phyloP scores from a whole-genome alignment of 2,113 vertebrate species.

The Scortum barcoo region DNA sequence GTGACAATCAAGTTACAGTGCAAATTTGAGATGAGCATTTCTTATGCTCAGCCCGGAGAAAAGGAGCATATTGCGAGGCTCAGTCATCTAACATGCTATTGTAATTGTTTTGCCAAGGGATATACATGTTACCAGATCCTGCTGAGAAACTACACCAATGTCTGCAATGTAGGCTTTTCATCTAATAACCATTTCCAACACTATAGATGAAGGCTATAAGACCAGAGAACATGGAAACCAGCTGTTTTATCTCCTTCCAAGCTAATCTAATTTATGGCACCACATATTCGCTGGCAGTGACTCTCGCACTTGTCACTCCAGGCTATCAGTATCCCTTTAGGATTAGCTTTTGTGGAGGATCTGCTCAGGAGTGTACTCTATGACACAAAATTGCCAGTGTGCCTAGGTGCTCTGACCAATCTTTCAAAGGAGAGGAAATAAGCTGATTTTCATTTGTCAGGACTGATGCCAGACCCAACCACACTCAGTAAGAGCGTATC shows the following conservation, averaged over 20 bases:
- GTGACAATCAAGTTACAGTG: background rate
- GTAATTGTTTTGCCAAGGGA: background rate
- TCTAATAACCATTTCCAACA: background rate
- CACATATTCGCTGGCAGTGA: constrained; percentile 4
- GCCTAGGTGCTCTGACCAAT: background rate
- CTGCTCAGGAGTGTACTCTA: background rate
- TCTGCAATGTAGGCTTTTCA: background rate
- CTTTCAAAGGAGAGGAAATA: background rate
- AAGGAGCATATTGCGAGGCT: background rate
- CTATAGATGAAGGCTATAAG: background rate
- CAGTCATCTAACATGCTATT: background rate
- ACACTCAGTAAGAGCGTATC: background rate
- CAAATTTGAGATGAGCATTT: background rate
- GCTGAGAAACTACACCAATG: background rate
- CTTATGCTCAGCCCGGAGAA: background rate
- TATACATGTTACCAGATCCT: background rate
- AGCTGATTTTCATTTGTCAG: background rate
- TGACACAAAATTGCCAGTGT: background rate
- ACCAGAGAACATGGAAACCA: background rate
- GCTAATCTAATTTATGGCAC: constrained; percentile 4
- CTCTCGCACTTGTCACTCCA: background rate
- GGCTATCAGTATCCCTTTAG: background rate
- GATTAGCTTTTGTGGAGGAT: constrained; percentile 1
- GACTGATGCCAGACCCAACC: background rate
- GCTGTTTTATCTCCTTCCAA: constrained; percentile 17